Conservation (phyloP, 2,113 vertebrate genomes). For the Chionis minor region DNA sequence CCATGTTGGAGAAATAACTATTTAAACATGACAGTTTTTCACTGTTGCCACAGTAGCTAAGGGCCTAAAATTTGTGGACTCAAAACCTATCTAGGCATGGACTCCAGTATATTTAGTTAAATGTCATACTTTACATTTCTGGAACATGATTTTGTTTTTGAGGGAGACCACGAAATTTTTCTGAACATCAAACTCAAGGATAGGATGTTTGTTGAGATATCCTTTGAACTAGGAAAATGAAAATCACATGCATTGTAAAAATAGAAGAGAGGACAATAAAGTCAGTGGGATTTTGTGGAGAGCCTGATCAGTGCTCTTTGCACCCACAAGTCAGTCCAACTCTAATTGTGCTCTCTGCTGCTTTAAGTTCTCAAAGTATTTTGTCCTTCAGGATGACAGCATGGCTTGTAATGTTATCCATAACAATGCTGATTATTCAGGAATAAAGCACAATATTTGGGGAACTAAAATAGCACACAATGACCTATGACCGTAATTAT, state of each 20-base stretch:
- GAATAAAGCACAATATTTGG: not conserved
- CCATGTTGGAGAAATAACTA: not conserved
- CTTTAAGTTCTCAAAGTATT: not conserved
- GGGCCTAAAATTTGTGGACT: not conserved
- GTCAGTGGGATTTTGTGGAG: not conserved
- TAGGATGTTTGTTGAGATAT: not conserved
- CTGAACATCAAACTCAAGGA: not conserved
- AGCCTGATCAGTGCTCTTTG: not conserved
- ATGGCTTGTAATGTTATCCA: not conserved
- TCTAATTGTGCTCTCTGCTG: not conserved
- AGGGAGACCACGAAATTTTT: not conserved
- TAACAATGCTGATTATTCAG: not conserved
- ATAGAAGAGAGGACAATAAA: not conserved
- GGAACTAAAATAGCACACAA: not conserved
- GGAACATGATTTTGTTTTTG: not conserved
- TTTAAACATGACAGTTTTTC: not conserved
- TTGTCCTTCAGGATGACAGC: not conserved
- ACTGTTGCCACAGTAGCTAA: not conserved
- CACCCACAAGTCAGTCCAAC: not conserved
- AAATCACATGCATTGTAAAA: not conserved
- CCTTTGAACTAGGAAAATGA: not conserved
- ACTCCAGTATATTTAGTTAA: not conserved
- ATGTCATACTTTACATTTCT: not conserved
- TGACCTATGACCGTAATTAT: not conserved
- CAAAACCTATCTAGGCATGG: not conserved